Evolutionary conservation across 1,140 invertebrate species (phyloP), one percentile per base, ranked within the genome.

Genomic region (Scaptomyza montana): DNA sequence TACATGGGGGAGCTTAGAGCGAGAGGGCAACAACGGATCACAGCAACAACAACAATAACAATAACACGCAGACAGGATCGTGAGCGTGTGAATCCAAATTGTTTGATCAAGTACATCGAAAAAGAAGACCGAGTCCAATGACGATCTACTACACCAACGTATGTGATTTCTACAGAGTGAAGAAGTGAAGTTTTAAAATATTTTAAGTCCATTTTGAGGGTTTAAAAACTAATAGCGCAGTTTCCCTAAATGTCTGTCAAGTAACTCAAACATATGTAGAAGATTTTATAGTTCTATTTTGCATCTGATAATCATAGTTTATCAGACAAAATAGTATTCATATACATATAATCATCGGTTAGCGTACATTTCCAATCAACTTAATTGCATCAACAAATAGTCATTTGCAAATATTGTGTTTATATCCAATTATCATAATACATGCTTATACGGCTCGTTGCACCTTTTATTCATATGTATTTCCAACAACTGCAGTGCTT

Each of bases 41-140:
- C 25, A 45, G 50, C 50, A 65, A 50, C 65, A 61, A 43, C 16
- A 46, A 59, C n/a, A 36, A 60, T 9, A 30, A 36, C 25, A 51
- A 39, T 3, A 47, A 39, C 10, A 53, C 53, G 57, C 56, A 43
- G 19, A 41, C 33, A 65, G 75, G 81, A 81, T 86, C 82, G 82
- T 86, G 82, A 86, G 82, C 82, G 82, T 86, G 82, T 86, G 82
- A 86, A 86, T 81, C 78, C 51, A 65, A 49, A 75, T 49, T n/a
- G 28, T 7, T 0, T 6, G 47, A 60, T 16, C 16, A 59, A 19
- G 25, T 1, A 13, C 6, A 36, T n/a, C 8, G 2, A 36, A 30
- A 6, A 25, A 7, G 9, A 2, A 21, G 8, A 5, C 8, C 16
- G 12, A 61, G 56, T 59, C 43, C 30, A n/a, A 5, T 46, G n/a